Conservation (phyloP, 1,140 invertebrate genomes). For the Bathynomus jamesi region DNA sequence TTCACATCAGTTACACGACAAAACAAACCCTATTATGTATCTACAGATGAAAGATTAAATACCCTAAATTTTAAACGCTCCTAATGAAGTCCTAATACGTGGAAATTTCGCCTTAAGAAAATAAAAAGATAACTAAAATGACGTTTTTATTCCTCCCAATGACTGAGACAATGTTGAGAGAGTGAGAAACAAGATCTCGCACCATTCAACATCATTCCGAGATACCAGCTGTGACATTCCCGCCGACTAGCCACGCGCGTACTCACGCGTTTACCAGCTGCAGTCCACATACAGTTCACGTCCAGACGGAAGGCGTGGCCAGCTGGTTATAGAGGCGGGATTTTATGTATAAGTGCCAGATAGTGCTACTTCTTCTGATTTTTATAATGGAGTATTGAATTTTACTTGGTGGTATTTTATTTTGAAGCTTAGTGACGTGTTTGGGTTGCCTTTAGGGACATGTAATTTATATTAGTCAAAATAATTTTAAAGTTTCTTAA, state of each 20-base stretch:
- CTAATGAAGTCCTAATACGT: no score
- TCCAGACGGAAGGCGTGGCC: background rate
- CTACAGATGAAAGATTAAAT: no score
- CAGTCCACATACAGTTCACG: background rate
- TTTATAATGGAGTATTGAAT: conserved; percentile 1
- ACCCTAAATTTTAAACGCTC: no score
- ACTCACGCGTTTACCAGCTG: background rate
- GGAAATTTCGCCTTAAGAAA: no score
- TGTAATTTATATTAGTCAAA: conserved; percentile 1
- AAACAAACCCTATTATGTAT: no score
- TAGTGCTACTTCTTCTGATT: background rate
- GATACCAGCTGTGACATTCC: background rate
- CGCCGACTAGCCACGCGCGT: background rate
- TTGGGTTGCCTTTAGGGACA: background rate
- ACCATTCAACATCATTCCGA: background rate
- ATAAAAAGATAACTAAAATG: no score
- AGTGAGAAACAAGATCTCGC: background rate
- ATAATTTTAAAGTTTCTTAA: background rate
- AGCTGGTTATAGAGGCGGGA: background rate
- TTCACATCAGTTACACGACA: no score
- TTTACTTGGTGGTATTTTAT: conserved; percentile 1
- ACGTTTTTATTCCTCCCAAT: no score
- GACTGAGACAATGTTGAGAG: no score
- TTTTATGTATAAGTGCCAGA: background rate
- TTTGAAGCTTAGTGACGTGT: background rate